Base-by-base conservation (phyloP, 2,113 vertebrate genomes). In the Neogobius melanostomus region DNA sequence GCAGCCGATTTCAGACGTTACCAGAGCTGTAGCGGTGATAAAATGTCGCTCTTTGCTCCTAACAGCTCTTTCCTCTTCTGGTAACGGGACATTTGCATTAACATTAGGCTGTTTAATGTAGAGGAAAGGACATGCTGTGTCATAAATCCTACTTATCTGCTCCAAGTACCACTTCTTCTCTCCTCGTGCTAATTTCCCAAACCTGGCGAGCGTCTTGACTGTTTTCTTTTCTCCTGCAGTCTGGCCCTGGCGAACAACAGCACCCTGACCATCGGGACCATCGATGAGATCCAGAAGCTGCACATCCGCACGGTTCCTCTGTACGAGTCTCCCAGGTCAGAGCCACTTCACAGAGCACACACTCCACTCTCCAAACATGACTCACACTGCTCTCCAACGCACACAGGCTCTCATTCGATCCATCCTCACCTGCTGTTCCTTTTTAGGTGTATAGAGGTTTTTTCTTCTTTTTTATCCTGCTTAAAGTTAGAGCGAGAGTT, bases 281-380 rank as follows among this genome's bases (percentile, higher is more conserved):
- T 99, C 0, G 97, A 99, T 0, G 98, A 99, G 90, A 99, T 99
- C 80, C 98, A 99, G 93, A 99, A 99, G 80, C 94, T 99, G 36
- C 97, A 99, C 84, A 99, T 99, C 77, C 95, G 98, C 72, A 99
- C 98, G 0, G 98, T 99, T 17, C 98, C 98, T 0, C 95, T 99
- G 65, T 97, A 95, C 0, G 98, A 99, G 66, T 98, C 97, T 0
- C 98, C 98, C 71, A 98, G 96, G 98, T 99, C 75, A 92, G 91
- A 73, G 6, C 1, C 11, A 8, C 21, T 3, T 59, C 48, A 61
- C 36, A 16, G 6, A 69, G 51, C 36, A 17, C 51, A 12, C 0
- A 71, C 12, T 7, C 49, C 49, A 36, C 28, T 75, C n/a, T 42
- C 43, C 62, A 79, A 69, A 84, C 47, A 42, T 2, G 12, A 11